phyloP scores from a whole-genome alignment of 2,113 vertebrate genomes.

The Pantherophis guttatus region DNA sequence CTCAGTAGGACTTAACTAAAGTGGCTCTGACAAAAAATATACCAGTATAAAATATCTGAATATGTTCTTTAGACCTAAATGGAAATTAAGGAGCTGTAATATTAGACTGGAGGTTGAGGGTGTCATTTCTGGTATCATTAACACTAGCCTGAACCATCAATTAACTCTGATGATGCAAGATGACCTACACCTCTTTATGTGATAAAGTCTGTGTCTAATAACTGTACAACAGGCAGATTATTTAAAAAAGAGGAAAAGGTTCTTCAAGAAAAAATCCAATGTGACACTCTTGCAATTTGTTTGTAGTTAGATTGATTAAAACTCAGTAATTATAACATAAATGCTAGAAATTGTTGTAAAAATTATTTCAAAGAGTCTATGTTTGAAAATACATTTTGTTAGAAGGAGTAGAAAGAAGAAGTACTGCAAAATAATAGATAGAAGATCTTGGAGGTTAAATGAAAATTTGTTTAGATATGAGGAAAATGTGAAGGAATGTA shows the following conservation, averaged over 20 bases:
- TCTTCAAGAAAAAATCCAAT: not conserved
- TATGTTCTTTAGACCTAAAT: not conserved
- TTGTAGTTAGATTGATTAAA: not conserved
- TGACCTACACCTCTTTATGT: not conserved
- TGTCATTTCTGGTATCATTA: not conserved
- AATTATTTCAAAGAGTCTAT: not conserved
- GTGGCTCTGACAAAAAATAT: not conserved
- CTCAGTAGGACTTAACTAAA: not conserved
- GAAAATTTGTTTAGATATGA: no score
- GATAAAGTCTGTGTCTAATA: not conserved
- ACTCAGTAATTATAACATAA: not conserved
- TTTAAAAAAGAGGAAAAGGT: not conserved
- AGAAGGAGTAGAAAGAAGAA: not conserved
- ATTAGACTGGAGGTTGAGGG: not conserved
- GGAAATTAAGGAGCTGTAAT: not conserved
- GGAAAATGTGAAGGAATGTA: no score
- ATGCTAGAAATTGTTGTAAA: not conserved
- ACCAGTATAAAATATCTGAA: not conserved
- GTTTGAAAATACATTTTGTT: not conserved
- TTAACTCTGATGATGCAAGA: constrained; percentile 16
- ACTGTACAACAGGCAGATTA: not conserved
- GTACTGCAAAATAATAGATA: no score
- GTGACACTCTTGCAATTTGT: not conserved
- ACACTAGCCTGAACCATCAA: constrained; percentile 3
- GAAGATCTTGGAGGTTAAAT: no score